Evolutionary conservation across 1,140 invertebrate genomes (phyloP), one percentile per base, ranked within the genome.

Genomic region (Drosophila auraria): DNA sequence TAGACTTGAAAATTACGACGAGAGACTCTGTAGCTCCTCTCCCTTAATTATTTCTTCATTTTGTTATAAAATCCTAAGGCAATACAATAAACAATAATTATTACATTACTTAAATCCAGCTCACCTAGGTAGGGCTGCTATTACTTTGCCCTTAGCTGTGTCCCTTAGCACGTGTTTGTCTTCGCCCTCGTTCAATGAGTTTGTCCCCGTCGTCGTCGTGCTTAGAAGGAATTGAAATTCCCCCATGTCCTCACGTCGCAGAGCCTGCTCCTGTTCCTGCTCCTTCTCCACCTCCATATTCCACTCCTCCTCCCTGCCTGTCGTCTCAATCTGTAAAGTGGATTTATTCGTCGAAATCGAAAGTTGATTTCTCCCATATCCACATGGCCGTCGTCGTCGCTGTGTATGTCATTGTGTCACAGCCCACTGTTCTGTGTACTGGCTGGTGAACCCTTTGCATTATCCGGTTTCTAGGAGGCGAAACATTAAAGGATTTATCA

Each of bases 341-440:
- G 82, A 90, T 90, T 90, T 90, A 90, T 90, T 90, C 65, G 68
- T n/a, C 50, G 62, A 82, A 90, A 90, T 90, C 86, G 86, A 90
- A 90, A 90, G 86, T 90, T 90, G 86, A 86, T 80, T 90, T 80
- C 51, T 23, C 49, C 33, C 61, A 27, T 23, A 61, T 40, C 57
- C 33, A 49, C 54, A 45, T 23, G 30, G 45, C 20, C 40, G 14
- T 1, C 27, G 6, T 12, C 36, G 6, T 12, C 36, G 20, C 20
- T 64, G 44, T 59, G 44, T 66, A 20, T 49, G 62, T 57, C 63
- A 77, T 68, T 69, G 62, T 77, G 62, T 62, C 70, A 53, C 38
- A 38, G 40, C 54, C 70, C 30, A 38, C 38, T 36, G 62, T 45
- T 20, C 25, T 5, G 38, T 51, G 12, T 45, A 7, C 27, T 14